phyloP scores from a whole-genome alignment of 2,797 vertebrate genomes.

The Echiichthys vipera region DNA sequence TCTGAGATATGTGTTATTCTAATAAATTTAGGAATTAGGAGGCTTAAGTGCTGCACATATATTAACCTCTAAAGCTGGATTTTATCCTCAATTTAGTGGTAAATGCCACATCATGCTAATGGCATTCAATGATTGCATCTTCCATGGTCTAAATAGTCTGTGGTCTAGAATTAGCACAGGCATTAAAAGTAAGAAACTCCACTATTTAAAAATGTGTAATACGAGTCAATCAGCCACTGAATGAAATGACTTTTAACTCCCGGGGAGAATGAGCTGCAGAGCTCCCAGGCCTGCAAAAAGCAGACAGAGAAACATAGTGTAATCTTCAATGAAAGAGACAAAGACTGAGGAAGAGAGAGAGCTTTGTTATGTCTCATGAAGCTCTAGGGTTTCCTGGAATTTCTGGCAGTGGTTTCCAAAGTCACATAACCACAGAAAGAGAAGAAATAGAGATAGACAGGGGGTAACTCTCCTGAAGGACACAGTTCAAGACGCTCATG shows the following conservation, averaged over 20 bases:
- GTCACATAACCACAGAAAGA: slow-evolving; percentile 68
- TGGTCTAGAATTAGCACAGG: slow-evolving; percentile 57
- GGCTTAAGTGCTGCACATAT: slow-evolving; percentile 73
- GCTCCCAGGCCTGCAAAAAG: slow-evolving; percentile 49
- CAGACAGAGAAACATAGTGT: slow-evolving; percentile 57
- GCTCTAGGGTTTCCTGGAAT: slow-evolving; percentile 81
- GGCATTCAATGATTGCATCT: slow-evolving; percentile 59
- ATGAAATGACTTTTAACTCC: slow-evolving; percentile 49
- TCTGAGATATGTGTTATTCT: slow-evolving; percentile 81
- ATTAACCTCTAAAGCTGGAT: slow-evolving; percentile 76
- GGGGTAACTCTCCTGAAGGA: slow-evolving; percentile 51
- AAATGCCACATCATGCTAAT: slow-evolving; percentile 74
- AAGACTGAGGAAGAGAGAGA: slow-evolving; percentile 63
- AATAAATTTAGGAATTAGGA: slow-evolving; percentile 82
- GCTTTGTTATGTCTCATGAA: slow-evolving; percentile 80
- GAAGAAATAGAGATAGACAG: slow-evolving; percentile 47
- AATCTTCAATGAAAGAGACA: slow-evolving; percentile 59
- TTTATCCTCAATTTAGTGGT: slow-evolving; percentile 77
- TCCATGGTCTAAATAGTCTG: slow-evolving; percentile 60
- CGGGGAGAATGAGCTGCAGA: slow-evolving; percentile 33
- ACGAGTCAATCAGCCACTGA: slow-evolving; percentile 52
- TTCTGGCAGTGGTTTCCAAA: slow-evolving; percentile 69
- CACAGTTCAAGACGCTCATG: slow-evolving; percentile 33
- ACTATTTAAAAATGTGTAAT: slow-evolving; percentile 43
- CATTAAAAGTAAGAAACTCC: slow-evolving; percentile 55